phyloP scores from a whole-genome alignment of 2,113 vertebrate species.

The Ageneiosus marmoratus region DNA sequence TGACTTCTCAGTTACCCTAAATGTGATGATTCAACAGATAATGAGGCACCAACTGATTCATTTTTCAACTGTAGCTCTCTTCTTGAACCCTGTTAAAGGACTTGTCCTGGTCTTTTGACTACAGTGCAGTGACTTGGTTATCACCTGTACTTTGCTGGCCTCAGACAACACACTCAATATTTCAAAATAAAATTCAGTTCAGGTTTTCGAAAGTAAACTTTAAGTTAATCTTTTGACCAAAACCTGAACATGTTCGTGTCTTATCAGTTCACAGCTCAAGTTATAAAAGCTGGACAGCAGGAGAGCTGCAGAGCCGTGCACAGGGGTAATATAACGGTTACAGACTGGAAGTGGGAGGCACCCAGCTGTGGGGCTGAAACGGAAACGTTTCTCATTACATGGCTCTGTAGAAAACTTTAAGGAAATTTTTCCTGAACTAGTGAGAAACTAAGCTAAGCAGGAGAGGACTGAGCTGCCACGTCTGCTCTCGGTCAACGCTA shows the following conservation, averaged over 20 bases:
- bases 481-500: not conserved
- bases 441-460: conserved; percentile 16
- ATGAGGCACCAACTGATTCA: not conserved
- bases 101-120: not conserved
- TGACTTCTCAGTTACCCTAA: conserved; percentile 1
- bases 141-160: not conserved
- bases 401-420: conserved; percentile 26
- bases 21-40: not conserved
- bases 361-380: not conserved
- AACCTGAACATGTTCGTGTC: not conserved
- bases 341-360: not conserved
- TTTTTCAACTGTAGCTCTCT: not conserved
- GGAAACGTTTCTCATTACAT: conserved; percentile 14
- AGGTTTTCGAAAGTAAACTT: not conserved
- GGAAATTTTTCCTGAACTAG: conserved; percentile 19
- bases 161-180: not conserved
- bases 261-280: not conserved
- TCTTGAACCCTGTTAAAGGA: not conserved
- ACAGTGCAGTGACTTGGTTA: not conserved
- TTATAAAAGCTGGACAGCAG: conserved; percentile 1
- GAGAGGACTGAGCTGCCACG: conserved; percentile 3
- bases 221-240: not conserved
- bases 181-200: not conserved
- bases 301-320: conserved; percentile 27
- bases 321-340: not conserved